These are phyloP conservation scores for Drosophila varians DNA, from an alignment of 1,140 invertebrate genomes.

Conservation along the genomic window DNA sequence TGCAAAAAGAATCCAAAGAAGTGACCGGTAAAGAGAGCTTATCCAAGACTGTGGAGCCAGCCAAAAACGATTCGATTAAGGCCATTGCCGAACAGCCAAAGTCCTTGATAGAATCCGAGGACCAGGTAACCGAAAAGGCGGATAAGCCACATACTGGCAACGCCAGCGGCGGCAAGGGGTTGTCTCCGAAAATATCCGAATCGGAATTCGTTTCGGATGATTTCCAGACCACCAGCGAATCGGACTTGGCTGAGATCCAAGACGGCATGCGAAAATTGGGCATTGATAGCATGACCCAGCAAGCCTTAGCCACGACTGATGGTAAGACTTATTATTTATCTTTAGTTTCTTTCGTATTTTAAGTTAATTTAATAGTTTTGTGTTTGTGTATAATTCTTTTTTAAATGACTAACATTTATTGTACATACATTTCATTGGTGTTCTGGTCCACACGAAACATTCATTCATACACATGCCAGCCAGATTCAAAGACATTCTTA, in stretches of 20 bases:
- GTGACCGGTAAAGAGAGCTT: constrained; percentile 19
- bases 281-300: constrained; percentile 83
- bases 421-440: constrained; percentile 54
- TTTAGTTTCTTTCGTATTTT: constrained; percentile 10
- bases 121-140: background rate
- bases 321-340: constrained; percentile 65
- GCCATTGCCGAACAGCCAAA: constrained; percentile 53
- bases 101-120: constrained; percentile 34
- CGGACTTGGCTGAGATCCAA: constrained; percentile 88
- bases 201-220: constrained; percentile 89
- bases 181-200: constrained; percentile 66
- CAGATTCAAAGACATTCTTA: constrained; percentile 9
- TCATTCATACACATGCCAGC: constrained; percentile 32
- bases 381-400: background rate
- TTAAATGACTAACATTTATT: constrained; percentile 47
- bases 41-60: constrained; percentile 37
- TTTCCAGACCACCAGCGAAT: constrained; percentile 84
- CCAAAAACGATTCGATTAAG: constrained; percentile 10
- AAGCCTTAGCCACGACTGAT: constrained; percentile 68
- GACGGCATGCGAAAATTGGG: constrained; percentile 88
- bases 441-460: constrained; percentile 29
- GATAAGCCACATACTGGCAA: constrained; percentile 9
- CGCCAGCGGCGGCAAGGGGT: constrained; percentile 14
- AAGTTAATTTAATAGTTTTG: constrained; percentile 1
- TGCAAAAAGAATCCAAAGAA: constrained; percentile 32